Evolutionary conservation across 2,888 invertebrate genomes (phyloP), one percentile per base, ranked within the genome.

Genomic region (Seira musarum): DNA sequence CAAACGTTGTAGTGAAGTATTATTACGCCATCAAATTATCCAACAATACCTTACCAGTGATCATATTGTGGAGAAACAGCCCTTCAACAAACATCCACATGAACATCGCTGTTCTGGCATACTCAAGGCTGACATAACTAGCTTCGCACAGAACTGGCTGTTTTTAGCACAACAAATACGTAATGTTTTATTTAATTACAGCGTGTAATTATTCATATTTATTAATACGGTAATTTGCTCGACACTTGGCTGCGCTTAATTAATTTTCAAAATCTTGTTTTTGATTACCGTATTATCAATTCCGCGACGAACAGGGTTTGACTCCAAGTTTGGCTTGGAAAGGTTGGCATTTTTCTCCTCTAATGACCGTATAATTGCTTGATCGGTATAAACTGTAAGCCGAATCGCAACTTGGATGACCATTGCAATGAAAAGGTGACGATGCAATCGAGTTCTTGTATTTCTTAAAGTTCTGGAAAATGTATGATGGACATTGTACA

Each of bases 21-120:
- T n/a, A n/a, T n/a, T n/a, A n/a, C n/a, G n/a, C n/a, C n/a, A n/a
- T n/a, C n/a, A n/a, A n/a, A n/a, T n/a, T n/a, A n/a, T n/a, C n/a
- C n/a, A n/a, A n/a, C n/a, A n/a, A n/a, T 90, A 15, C 69, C 85
- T 90, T 74, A 92, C 91, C 90, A 17, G 96, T 94, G 53, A 96
- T 93, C 88, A 95, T 93, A 83, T 93, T 94, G 89, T 97, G 95
- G 24, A 98, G 90, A 88, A 96, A 96, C 15, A 96, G 90, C 0
- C 97, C 98, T 88, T 98, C 98, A 71, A 97, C 94, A 87, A 98
- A 95, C 96, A 98, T 98, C 97, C 98, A 98, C 92, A 94, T 94
- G 88, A 97, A 98, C 92, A 96, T 96, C 0, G 95, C 94, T 0
- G 96, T 95, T 83, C 95, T 93, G 0, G 95, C 93, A 88, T 96